These are phyloP conservation scores for Lophotriccus pileatus DNA, from an alignment of 2,797 vertebrate genomes.

Conservation along the genomic window DNA sequence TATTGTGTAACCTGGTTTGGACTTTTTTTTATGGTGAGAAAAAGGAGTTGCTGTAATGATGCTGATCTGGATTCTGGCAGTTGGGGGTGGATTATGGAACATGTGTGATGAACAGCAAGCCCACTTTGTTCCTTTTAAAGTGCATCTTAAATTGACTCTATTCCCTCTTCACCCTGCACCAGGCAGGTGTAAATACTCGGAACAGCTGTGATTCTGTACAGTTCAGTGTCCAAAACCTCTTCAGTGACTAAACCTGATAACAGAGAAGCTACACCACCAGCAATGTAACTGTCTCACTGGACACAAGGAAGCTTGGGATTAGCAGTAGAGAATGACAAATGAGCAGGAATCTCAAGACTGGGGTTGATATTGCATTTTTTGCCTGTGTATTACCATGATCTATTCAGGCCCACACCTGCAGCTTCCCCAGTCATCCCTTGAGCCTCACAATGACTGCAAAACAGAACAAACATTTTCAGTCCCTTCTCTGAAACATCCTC, in stretches of 20 bases:
- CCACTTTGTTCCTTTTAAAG: slow-evolving; percentile 28
- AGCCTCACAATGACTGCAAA: neutral
- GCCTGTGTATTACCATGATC: neutral
- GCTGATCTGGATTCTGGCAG: slow-evolving; percentile 20
- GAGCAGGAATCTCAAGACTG: neutral
- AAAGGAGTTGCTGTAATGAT: neutral
- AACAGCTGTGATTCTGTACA: slow-evolving; percentile 32
- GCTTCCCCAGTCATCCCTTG: neutral
- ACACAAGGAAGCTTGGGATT: neutral
- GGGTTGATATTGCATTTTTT: neutral
- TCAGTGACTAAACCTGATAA: slow-evolving; percentile 20
- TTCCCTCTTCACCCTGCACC: slow-evolving; percentile 13
- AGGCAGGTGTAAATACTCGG: neutral
- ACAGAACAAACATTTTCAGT: neutral
- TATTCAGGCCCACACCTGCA: neutral
- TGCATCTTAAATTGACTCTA: neutral
- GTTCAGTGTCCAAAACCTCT: neutral
- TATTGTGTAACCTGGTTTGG: neutral
- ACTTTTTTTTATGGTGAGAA: neutral
- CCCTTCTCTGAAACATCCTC: neutral
- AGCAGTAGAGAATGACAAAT: neutral
- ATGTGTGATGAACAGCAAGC: slow-evolving; percentile 25
- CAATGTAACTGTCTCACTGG: neutral
- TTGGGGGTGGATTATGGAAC: slow-evolving; percentile 16
- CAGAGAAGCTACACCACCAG: neutral